A percentile compares a stretch with the other conserved stretches of the same genome.
Conservation (phyloP, 1,140 invertebrate species). For the Euborellia annulipes region DNA sequence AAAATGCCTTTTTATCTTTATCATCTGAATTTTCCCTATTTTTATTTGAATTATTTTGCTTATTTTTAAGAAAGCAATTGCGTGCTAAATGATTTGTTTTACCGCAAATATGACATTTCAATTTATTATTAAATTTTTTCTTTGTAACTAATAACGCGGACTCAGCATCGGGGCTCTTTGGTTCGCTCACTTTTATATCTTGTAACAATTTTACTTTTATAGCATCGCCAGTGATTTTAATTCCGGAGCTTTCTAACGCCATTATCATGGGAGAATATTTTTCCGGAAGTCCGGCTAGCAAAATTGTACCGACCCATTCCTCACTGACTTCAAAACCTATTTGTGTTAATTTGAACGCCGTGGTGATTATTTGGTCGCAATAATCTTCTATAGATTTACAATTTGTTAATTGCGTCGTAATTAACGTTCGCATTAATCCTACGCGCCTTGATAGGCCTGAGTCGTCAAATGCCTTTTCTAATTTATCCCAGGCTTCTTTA, state of each 20-base stretch:
- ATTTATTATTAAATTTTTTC: too few relatives aligned
- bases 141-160: too few relatives aligned
- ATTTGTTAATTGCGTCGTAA: background rate
- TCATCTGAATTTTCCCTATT: too few relatives aligned
- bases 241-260: background rate
- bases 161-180: too few relatives aligned
- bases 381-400: conserved; percentile 8
- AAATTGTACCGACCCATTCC: conserved; percentile 3
- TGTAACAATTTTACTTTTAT: background rate
- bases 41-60: too few relatives aligned
- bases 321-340: background rate
- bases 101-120: too few relatives aligned
- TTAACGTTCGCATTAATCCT: background rate
- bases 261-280: background rate
- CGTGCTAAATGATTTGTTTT: too few relatives aligned
- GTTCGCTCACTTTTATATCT: background rate
- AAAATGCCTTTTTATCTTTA: too few relatives aligned
- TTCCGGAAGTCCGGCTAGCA: conserved; percentile 5
- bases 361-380: conserved; percentile 1
- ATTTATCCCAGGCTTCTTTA: conserved; percentile 8
- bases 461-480: conserved; percentile 3
- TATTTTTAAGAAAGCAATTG: too few relatives aligned
- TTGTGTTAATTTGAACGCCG: conserved; percentile 1
- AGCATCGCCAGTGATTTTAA: background rate
- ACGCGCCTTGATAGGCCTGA: conserved; percentile 5